Conservation (phyloP, 2,113 vertebrate species). For the Peromyscus maniculatus region DNA sequence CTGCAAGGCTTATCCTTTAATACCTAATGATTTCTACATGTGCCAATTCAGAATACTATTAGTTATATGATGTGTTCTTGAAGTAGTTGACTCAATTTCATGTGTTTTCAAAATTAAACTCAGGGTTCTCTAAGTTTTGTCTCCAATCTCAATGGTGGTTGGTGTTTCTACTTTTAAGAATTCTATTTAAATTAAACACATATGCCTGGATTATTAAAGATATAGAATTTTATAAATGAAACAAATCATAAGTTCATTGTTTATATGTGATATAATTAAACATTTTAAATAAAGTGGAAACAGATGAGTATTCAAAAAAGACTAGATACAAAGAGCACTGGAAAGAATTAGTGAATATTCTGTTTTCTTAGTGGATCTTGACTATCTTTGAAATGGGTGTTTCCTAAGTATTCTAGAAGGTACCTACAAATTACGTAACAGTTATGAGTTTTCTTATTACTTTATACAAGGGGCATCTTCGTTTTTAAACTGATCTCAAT, state of each 20-base stretch:
- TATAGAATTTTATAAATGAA: not conserved
- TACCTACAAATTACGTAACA: not conserved
- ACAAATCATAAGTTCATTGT: not conserved
- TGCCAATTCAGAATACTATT: not conserved
- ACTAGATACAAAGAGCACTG: not conserved
- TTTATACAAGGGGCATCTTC: not conserved
- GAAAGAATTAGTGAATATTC: not conserved
- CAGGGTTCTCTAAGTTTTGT: not conserved
- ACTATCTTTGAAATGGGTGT: not conserved
- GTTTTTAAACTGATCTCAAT: not conserved
- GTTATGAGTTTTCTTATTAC: not conserved
- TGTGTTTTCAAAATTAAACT: not conserved
- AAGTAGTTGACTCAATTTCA: not conserved
- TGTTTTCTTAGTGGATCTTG: not conserved
- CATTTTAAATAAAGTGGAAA: not conserved
- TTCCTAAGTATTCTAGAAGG: not conserved
- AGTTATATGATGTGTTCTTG: not conserved
- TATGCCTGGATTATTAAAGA: not conserved
- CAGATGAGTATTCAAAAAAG: not conserved
- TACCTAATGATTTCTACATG: not conserved
- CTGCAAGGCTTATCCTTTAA: not conserved
- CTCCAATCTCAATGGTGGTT: not conserved
- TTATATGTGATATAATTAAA: not conserved
- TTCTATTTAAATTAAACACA: not conserved
- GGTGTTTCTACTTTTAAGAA: not conserved